These are phyloP conservation scores for Dromococcyx pavoninus DNA, from an alignment of 2,797 vertebrate genomes.

Conservation along the genomic window DNA sequence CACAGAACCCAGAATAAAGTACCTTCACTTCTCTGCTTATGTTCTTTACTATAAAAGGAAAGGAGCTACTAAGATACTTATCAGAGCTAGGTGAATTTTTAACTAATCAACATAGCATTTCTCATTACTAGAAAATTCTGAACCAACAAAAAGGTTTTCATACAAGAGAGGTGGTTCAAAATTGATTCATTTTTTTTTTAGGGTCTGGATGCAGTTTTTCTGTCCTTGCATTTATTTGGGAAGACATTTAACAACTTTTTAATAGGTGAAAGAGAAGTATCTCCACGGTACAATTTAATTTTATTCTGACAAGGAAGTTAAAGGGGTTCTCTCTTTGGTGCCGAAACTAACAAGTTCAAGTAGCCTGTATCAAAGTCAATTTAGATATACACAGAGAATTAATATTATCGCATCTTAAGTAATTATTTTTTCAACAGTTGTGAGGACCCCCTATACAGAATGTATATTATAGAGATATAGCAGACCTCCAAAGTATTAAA, in stretches of 20 bases:
- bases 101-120: accelerated
- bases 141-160: neutral
- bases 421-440: neutral
- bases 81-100: neutral
- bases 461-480: accelerated
- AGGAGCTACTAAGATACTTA: neutral
- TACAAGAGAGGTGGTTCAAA: neutral
- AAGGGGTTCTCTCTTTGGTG: neutral
- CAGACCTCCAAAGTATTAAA: neutral
- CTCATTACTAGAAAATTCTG: neutral
- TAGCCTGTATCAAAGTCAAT: neutral
- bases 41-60: neutral
- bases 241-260: neutral
- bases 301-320: neutral
- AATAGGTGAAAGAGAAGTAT: neutral
- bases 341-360: neutral
- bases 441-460: neutral
- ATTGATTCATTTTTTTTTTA: neutral
- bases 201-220: neutral
- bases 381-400: neutral
- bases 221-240: neutral
- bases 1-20: neutral
- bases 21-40: neutral
- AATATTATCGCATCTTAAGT: neutral
- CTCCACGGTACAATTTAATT: neutral